Evolutionary conservation across 1,140 invertebrate genomes (phyloP).

Genomic region (Ganaspis sp.): DNA sequence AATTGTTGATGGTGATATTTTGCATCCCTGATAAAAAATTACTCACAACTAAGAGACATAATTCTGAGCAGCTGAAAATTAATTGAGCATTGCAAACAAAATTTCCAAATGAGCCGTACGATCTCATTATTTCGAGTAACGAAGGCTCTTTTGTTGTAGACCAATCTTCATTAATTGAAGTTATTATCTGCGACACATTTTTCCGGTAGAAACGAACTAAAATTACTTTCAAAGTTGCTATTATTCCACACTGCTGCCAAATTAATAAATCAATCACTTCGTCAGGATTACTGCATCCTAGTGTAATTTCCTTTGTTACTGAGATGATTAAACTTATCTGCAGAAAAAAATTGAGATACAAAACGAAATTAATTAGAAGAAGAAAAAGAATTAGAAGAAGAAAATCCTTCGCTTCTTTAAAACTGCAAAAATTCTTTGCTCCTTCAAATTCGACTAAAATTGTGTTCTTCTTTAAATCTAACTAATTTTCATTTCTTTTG

Average conservation of each 20-base stretch:
- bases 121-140: conserved; percentile 31
- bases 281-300: not conserved
- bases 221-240: not conserved
- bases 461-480: no score
- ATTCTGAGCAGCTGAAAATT: conserved; percentile 38
- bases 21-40: not conserved
- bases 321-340: not conserved
- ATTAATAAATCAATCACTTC: not conserved
- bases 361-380: not conserved
- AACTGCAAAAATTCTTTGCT: no score
- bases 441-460: no score
- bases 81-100: conserved; percentile 44
- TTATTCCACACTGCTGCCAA: not conserved
- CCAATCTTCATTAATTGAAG: not conserved
- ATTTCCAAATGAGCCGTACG: conserved; percentile 39
- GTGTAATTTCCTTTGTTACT: not conserved
- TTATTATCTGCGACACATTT: not conserved
- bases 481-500: no score
- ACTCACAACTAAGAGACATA: conserved; percentile 37
- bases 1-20: not conserved
- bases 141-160: not conserved
- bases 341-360: not conserved
- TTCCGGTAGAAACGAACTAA: not conserved
- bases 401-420: no score
- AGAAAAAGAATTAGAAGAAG: not conserved